Conservation (phyloP, 2,888 invertebrate species). For the Drosophila emarginata region DNA sequence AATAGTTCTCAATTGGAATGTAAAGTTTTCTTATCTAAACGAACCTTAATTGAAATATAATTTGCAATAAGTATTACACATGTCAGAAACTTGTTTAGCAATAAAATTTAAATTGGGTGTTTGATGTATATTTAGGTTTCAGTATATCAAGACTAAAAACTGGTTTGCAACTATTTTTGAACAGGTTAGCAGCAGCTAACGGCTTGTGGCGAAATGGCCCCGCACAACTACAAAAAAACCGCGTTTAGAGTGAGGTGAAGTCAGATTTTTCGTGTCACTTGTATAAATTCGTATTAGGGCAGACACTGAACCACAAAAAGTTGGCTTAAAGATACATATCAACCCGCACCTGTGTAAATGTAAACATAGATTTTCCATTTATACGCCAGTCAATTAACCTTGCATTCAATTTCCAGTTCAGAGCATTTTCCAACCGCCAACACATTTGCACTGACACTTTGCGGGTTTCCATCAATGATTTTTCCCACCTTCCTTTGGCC, state of each 20-base stretch:
- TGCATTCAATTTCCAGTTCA: slow-evolving; percentile 33
- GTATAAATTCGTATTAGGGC: neutral
- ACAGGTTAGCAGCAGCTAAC: neutral
- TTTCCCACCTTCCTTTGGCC: slow-evolving; percentile 23
- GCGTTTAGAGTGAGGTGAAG: neutral
- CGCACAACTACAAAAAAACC: neutral
- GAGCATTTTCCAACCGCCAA: slow-evolving; percentile 23
- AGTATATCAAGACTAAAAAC: neutral
- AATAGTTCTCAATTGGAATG: too few species aligned
- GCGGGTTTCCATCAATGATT: slow-evolving; percentile 64
- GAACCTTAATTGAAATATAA: neutral
- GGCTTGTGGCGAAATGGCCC: neutral
- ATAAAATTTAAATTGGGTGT: neutral
- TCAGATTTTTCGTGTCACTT: neutral
- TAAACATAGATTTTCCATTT: slow-evolving; percentile 14
- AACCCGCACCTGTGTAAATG: slow-evolving; percentile 10
- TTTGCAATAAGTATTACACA: slow-evolving; percentile 1
- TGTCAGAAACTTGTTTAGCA: neutral
- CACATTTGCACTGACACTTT: slow-evolving; percentile 27
- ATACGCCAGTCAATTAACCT: slow-evolving; percentile 38
- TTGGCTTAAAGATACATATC: neutral
- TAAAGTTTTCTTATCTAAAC: too few species aligned
- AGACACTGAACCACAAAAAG: neutral
- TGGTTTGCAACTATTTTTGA: neutral
- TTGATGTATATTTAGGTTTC: neutral